Percentiles rank a stretch among this genome's conserved stretches.
Evolutionary conservation across 2,797 vertebrate species (phyloP).

Genomic region (Centropyge bicolor): DNA sequence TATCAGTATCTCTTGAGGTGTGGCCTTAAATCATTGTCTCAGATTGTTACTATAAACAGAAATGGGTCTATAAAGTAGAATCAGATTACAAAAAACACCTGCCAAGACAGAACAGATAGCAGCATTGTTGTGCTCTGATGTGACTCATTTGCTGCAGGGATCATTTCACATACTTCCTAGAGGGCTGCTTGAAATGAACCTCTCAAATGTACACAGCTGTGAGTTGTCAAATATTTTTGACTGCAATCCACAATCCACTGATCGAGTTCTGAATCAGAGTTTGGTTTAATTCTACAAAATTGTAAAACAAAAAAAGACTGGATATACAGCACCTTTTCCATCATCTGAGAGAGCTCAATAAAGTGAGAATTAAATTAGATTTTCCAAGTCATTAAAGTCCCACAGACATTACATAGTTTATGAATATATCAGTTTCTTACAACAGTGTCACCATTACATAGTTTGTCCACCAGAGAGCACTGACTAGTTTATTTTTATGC

Average conservation of each 20-base stretch:
- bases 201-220: no score
- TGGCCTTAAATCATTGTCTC: background rate
- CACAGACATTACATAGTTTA: background rate
- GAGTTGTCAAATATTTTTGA: background rate
- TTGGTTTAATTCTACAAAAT: background rate
- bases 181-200: background rate
- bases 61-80: background rate
- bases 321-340: background rate
- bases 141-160: background rate
- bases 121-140: background rate
- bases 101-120: background rate
- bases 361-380: background rate
- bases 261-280: background rate
- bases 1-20: background rate
- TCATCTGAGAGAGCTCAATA: background rate
- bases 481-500: no score
- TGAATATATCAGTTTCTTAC: background rate
- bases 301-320: background rate
- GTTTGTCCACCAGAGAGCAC: slow-evolving; percentile 32
- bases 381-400: background rate
- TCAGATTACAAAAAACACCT: slow-evolving; percentile 8
- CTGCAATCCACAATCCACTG: background rate
- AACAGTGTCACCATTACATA: background rate
- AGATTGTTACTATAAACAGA: background rate
- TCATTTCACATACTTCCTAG: background rate